Evolutionary conservation across 2,888 invertebrate genomes (phyloP), one percentile per base, ranked within the genome.

Genomic region (Tryphoninae sp.): DNA sequence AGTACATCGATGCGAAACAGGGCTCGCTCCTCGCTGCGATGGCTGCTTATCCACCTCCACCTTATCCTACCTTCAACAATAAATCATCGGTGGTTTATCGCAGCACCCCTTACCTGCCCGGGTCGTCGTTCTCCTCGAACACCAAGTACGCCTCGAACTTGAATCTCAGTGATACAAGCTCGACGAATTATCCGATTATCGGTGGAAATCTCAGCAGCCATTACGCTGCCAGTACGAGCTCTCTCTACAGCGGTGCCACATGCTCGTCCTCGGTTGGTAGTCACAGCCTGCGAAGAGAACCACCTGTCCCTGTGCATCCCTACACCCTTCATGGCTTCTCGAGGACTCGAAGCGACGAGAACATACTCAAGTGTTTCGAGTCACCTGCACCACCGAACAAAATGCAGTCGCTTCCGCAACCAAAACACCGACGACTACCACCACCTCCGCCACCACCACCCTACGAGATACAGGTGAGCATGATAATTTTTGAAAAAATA

Each of bases 1-100:
- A 98, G 90, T 98, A 98, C 92, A 94, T 97, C 86, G 97, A 98
- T 89, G 96, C 97, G 71, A 97, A 97, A 90, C 94, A 97, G 88
- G 95, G 96, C 0, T 96, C 96, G 53, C 93, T 96, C 13, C 92
- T 95, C 87, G 95, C 95, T 0, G 94, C 94, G 59, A 92, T 94
- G 87, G 94, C 94, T 1, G 92, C 92, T n/a, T 93, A 93, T 76
- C 94, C 95, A 42, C 93, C 91, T 0, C 91, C 92, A 2, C 91
- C 91, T 67, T 94, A 94, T 88, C 93, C 93, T 8, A 93, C 88
- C 6, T 90, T 90, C 61, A 87, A 87, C 75, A 88, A 93, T 82
- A 96, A 96, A 90, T 95, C 94, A 79, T 95, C 96, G 76, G 93
- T 96, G 67, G 95, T 97, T 87, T 97, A 97, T 89, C 94, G 96